Base-by-base conservation (phyloP, 1,140 invertebrate species). In the Pseudomyrmex dendroicus region DNA sequence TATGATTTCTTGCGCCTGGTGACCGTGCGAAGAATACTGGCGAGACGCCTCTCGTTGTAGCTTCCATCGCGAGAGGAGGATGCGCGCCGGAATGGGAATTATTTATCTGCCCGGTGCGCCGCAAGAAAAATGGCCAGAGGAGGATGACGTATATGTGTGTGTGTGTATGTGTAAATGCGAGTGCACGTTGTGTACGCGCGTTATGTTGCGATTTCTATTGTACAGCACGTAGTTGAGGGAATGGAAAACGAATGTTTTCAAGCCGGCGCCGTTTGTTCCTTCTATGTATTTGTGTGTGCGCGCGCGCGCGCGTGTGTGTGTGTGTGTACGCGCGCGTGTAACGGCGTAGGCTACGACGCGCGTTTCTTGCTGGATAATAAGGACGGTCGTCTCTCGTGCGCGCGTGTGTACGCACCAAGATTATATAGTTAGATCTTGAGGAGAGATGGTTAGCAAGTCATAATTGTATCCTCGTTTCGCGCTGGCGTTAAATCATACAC, bases 161-260 rank as follows among this genome's bases (percentile, higher is more conserved):
- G 50, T 8, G 50, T 17, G 13, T 5, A 22, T 44, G 13, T n/a
- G 8, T 5, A 13, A 13, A 10, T n/a, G 35, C 46, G 7, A 35
- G 8, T 17, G 13, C 22, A n/a, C n/a, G 9, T 9, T 12, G 54
- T 44, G 35, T 15, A 46, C 22, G 52, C 15, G 52, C 52, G 54
- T 56, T 48, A 48, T 25, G 76, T n/a, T 66, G 76, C 54, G 76
- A 80, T 80, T 80, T 80, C 76, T 72, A 80, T 80, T 80, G 76
- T 80, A 50, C 66, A 35, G 66, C 76, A 72, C 76, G 76, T 78
- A 78, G 64, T 44, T 17, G 8, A 46, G 64, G 64, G 66, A 72
- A 72, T 70, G 64, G 76, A 70, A 68, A 70, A 70, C 44, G 76
- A 80, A 80, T 80, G 66, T 80, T 80, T 80, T 59, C 76, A 61